These are phyloP conservation scores for Lepidotrigona ventralis DNA, from an alignment of 1,140 invertebrate species.

Conservation along the genomic window DNA sequence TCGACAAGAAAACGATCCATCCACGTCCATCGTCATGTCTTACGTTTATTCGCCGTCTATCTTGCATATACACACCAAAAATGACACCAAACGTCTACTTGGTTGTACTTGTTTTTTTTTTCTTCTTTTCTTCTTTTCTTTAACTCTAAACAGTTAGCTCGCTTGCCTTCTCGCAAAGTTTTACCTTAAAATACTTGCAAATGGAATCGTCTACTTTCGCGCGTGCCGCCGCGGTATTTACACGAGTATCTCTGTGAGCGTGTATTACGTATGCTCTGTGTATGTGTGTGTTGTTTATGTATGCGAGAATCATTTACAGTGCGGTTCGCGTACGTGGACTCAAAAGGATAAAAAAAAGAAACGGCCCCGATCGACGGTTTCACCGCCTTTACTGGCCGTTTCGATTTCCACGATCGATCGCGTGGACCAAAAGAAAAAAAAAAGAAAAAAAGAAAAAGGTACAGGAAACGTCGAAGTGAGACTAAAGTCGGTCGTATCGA, in stretches of 20 bases:
- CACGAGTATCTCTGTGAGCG: slow-evolving; percentile 14
- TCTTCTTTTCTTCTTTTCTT: not conserved
- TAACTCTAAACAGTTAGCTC: slow-evolving; percentile 60
- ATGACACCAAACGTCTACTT: slow-evolving; percentile 71
- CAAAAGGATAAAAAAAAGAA: not conserved
- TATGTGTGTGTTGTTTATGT: not conserved
- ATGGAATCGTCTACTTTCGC: slow-evolving; percentile 40
- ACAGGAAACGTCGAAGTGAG: not conserved
- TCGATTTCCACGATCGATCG: slow-evolving; percentile 4
- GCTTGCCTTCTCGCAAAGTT: slow-evolving; percentile 37
- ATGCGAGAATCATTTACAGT: slow-evolving; percentile 12
- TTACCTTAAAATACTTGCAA: slow-evolving; percentile 61
- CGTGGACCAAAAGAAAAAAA: not conserved
- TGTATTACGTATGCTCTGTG: not conserved
- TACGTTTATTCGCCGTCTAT: slow-evolving; percentile 67
- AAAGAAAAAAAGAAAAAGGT: not conserved
- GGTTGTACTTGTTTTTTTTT: slow-evolving; percentile 53
- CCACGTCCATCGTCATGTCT: slow-evolving; percentile 38
- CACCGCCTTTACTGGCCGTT: not conserved
- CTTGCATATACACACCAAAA: slow-evolving; percentile 65
- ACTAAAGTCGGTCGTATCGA: not conserved
- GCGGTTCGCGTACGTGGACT: slow-evolving; percentile 8
- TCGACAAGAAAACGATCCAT: not conserved
- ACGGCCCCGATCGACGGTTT: not conserved
- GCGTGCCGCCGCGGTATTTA: slow-evolving; percentile 54